Evolutionary conservation across 2,113 vertebrate species (phyloP).

Genomic region (Oostethus manadensis): DNA sequence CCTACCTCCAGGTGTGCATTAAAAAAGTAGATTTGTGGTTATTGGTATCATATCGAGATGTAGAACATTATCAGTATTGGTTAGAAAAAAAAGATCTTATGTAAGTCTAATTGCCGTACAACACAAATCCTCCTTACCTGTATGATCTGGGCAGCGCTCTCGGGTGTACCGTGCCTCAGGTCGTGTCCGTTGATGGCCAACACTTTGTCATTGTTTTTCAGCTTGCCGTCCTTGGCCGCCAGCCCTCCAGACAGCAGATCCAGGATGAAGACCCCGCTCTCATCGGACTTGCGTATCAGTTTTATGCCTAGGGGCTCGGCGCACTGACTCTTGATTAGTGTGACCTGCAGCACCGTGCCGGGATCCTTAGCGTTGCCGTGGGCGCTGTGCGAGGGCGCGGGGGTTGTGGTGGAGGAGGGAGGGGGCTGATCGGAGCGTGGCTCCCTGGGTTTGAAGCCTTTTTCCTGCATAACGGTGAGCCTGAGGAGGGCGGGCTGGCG

Average conservation of each 20-base stretch:
- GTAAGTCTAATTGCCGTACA: no score
- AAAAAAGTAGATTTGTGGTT: no score
- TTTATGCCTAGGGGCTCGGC: constrained; percentile 85
- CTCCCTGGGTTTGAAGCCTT: constrained; percentile 78
- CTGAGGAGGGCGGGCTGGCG: constrained; percentile 74
- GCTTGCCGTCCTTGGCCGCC: constrained; percentile 85
- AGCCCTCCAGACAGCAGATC: constrained; percentile 84
- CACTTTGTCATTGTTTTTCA: constrained; percentile 85
- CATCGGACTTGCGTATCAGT: constrained; percentile 84
- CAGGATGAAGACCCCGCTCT: constrained; percentile 85
- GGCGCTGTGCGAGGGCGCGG: constrained; percentile 46
- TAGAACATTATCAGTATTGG: no score
- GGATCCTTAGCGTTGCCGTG: constrained; percentile 33
- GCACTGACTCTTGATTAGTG: constrained; percentile 79
- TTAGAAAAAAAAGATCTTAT: no score
- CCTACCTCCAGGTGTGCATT: no score
- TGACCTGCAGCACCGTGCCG: constrained; percentile 79
- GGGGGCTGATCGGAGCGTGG: constrained; percentile 51
- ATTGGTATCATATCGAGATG: no score
- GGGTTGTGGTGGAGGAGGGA: constrained; percentile 31
- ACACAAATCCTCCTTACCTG: constrained; percentile 70
- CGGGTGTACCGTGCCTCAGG: constrained; percentile 86
- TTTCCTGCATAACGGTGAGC: constrained; percentile 86
- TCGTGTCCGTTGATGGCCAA: constrained; percentile 88
- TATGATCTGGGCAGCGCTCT: constrained; percentile 89